phyloP scores from a whole-genome alignment of 2,888 invertebrate genomes.

The Acrobeloides nanus region DNA sequence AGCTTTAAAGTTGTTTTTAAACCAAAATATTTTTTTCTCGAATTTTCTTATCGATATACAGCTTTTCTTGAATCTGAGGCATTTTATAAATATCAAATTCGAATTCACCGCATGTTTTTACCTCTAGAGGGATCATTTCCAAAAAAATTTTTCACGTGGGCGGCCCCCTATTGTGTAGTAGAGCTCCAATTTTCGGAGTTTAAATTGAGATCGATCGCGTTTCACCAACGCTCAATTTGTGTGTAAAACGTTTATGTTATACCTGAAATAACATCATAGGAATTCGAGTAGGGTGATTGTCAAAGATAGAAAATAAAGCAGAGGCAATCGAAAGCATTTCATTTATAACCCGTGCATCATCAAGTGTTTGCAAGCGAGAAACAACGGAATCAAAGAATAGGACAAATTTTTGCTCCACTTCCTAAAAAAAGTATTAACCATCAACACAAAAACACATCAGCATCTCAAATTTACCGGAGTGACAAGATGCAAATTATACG shows the following conservation, averaged over 20 bases:
- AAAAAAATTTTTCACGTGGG: too few species aligned
- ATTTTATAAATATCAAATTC: too few species aligned
- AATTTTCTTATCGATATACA: too few species aligned
- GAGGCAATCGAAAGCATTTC: slow-evolving; percentile 34
- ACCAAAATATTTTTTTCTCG: too few species aligned
- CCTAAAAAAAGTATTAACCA: slow-evolving; percentile 14
- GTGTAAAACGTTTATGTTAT: neutral
- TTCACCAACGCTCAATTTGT: slow-evolving; percentile 1
- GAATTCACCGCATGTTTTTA: too few species aligned
- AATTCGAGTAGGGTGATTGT: slow-evolving; percentile 18
- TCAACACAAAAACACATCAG: neutral
- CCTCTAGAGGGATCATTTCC: too few species aligned
- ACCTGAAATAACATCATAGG: slow-evolving; percentile 7
- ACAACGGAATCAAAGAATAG: slow-evolving; percentile 24
- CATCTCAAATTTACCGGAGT: slow-evolving; percentile 2
- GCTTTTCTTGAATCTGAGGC: too few species aligned
- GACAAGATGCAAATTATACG: slow-evolving; percentile 17
- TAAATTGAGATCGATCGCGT: neutral
- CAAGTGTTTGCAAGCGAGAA: slow-evolving; percentile 8
- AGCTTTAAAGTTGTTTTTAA: neutral
- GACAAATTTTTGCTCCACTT: slow-evolving; percentile 19
- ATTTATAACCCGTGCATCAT: slow-evolving; percentile 15
- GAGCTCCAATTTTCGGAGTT: slow-evolving; percentile 1
- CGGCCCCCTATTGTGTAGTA: too few species aligned
- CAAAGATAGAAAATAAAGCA: slow-evolving; percentile 25